A percentile compares a stretch with the other conserved stretches of the same genome.
These are phyloP conservation scores for Prionailurus viverrinus DNA, from an alignment of 2,113 vertebrate species.

Conservation along the genomic window DNA sequence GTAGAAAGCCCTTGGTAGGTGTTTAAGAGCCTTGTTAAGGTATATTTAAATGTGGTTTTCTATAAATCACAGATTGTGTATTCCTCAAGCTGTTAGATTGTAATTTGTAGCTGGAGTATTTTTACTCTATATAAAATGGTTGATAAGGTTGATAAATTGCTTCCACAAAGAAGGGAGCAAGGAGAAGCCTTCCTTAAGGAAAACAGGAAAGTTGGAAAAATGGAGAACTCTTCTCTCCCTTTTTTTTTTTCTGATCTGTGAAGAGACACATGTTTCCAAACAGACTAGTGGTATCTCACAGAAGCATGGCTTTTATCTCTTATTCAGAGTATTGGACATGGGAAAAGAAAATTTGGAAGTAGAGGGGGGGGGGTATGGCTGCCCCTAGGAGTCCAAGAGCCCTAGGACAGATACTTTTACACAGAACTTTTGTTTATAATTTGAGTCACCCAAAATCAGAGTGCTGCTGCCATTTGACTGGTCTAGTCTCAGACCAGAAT, in stretches of 20 bases:
- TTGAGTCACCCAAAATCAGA: not conserved
- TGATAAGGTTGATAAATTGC: slow-evolving; percentile 58
- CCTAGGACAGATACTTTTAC: not conserved
- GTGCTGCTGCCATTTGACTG: not conserved
- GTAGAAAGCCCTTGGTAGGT: not conserved
- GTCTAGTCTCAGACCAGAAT: not conserved
- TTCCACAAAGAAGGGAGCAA: slow-evolving; percentile 25
- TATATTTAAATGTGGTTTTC: slow-evolving; percentile 42
- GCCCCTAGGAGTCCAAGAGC: not conserved
- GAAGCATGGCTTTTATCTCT: not conserved
- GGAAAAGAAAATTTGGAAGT: slow-evolving; percentile 16
- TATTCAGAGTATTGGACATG: not conserved
- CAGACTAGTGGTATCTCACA: not conserved
- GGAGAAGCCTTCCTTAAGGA: slow-evolving; percentile 49
- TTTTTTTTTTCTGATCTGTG: not conserved
- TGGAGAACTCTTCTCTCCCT: not conserved
- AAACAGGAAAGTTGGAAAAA: not conserved
- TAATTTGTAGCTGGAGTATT: slow-evolving; percentile 63
- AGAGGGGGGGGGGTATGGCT: not conserved
- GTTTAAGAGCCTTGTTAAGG: slow-evolving; percentile 25
- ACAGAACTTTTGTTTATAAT: not conserved
- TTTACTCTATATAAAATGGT: slow-evolving; percentile 41
- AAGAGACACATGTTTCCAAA: not conserved
- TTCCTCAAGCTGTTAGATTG: not conserved
- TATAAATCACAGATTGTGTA: slow-evolving; percentile 47